phyloP scores from a whole-genome alignment of 64 coral and sea anemone genomes.

The Orbicella faveolata region DNA sequence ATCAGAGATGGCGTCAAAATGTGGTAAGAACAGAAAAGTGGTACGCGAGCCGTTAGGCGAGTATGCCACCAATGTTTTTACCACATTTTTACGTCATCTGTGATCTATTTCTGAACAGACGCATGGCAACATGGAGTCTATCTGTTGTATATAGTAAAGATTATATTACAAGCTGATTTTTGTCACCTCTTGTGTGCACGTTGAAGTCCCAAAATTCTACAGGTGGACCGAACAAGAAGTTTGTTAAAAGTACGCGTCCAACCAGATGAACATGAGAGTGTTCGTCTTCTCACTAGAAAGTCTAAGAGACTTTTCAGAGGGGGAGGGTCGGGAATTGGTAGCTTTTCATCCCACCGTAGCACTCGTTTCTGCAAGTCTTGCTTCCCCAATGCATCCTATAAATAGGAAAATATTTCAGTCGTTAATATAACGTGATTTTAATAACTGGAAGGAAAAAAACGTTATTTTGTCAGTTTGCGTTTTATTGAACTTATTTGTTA shows the following conservation, averaged over 20 bases:
- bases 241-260: constrained; percentile 42
- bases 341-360: constrained; percentile 43
- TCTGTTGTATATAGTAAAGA: no score
- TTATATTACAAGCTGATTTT: background rate
- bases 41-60: no score
- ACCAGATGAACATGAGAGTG: constrained; percentile 14
- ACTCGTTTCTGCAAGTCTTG: constrained; percentile 32
- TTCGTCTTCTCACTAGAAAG: constrained; percentile 40
- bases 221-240: constrained; percentile 42
- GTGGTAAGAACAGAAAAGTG: no score
- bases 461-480: no score
- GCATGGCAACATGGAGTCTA: no score
- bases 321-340: constrained; percentile 68
- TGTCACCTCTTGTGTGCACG: constrained; percentile 61
- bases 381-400: background rate
- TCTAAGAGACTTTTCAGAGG: constrained; percentile 66
- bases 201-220: constrained; percentile 51
- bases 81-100: no score
- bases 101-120: no score
- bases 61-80: no score
- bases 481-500: no score
- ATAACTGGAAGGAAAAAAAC: no score
- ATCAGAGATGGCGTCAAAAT: no score
- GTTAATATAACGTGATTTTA: background rate
- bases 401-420: background rate